A percentile compares a stretch with the other conserved stretches of the same genome.
phyloP scores from a whole-genome alignment of 2,113 vertebrate species.

The Thamnophis sirtalis region DNA sequence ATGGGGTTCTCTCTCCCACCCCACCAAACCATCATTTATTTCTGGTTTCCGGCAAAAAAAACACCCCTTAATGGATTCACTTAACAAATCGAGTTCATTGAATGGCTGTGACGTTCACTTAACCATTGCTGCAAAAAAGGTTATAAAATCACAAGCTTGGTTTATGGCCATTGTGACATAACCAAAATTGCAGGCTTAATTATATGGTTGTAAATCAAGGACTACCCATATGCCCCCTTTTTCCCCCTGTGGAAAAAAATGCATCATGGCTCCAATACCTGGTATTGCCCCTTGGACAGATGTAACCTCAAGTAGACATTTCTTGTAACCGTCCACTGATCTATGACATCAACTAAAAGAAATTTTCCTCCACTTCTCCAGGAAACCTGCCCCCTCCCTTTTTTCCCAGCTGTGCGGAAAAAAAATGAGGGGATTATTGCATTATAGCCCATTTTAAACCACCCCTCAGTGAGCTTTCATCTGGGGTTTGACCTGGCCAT shows the following conservation, averaged over 20 bases:
- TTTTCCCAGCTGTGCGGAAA: background rate
- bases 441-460: background rate
- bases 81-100: background rate
- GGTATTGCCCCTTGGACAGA: background rate
- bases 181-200: background rate
- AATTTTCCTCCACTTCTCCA: background rate
- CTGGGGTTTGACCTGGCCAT: background rate
- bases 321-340: background rate
- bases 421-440: background rate
- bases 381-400: too few relatives aligned
- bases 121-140: background rate
- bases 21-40: background rate
- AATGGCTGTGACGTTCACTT: background rate
- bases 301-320: background rate
- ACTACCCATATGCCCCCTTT: background rate
- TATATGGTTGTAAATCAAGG: background rate
- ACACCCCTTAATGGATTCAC: background rate
- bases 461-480: background rate
- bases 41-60: background rate
- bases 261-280: background rate
- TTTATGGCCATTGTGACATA: background rate
- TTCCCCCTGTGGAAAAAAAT: background rate
- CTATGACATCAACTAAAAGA: background rate
- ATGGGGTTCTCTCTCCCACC: background rate
- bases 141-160: background rate